Conservation (phyloP, 1,140 invertebrate species). For the Cecropterus lyciades region DNA sequence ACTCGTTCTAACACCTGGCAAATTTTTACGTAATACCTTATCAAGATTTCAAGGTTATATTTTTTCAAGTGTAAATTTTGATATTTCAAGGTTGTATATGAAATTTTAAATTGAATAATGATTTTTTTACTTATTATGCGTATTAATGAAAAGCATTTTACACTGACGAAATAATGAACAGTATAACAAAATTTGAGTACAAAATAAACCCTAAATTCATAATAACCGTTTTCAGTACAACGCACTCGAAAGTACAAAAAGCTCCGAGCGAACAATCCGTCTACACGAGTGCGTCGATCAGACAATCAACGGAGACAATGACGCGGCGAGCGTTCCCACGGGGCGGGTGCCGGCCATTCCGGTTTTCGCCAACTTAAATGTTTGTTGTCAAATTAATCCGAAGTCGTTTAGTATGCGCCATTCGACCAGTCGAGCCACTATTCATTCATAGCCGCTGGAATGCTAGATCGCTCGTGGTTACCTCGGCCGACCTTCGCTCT, state of each 20-base stretch:
- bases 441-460: slow-evolving; percentile 81
- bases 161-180: too few relatives aligned
- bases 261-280: slow-evolving; percentile 39
- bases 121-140: too few relatives aligned
- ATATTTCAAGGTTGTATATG: too few relatives aligned
- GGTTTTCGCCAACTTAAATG: slow-evolving; percentile 79
- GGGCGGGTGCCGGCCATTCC: slow-evolving; percentile 71
- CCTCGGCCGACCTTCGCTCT: slow-evolving; percentile 73
- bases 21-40: too few relatives aligned
- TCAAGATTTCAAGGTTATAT: too few relatives aligned
- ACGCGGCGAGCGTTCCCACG: slow-evolving; percentile 76
- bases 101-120: too few relatives aligned
- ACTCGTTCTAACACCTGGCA: too few relatives aligned
- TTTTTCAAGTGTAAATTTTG: too few relatives aligned
- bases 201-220: neutral
- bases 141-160: too few relatives aligned
- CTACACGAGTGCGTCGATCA: slow-evolving; percentile 56
- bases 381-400: slow-evolving; percentile 83
- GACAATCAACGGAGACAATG: slow-evolving; percentile 68
- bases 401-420: slow-evolving; percentile 74
- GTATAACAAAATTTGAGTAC: neutral
- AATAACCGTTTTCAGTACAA: slow-evolving; percentile 3
- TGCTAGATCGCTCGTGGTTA: slow-evolving; percentile 76
- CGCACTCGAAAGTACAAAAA: slow-evolving; percentile 5
- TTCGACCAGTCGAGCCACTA: slow-evolving; percentile 74